Conservation (phyloP, 2,797 vertebrate species). For the Poliocrania exsul region DNA sequence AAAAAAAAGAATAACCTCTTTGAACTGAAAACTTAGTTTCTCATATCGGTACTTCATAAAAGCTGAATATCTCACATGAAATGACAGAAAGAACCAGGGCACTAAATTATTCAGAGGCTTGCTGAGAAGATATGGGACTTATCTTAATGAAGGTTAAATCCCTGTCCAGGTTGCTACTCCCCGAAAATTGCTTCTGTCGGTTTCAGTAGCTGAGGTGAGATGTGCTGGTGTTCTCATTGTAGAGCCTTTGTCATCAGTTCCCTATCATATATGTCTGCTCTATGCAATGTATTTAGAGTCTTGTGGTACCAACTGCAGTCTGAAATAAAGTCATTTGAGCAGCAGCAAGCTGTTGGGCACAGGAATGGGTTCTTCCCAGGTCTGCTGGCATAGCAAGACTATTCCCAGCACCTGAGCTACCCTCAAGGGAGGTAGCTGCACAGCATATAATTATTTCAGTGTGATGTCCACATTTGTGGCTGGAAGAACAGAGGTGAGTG, state of each 20-base stretch:
- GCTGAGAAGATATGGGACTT: background rate
- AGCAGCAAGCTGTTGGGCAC: background rate
- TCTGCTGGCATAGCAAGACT: background rate
- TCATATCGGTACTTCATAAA: background rate
- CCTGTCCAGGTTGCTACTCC: background rate
- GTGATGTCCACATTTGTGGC: fast-evolving
- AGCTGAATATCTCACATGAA: constrained; percentile 22
- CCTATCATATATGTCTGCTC: background rate
- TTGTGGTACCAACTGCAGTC: background rate
- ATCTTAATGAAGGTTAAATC: constrained; percentile 46
- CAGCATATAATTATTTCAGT: background rate
- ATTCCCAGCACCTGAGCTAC: background rate
- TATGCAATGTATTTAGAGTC: fast-evolving
- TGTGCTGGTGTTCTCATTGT: background rate
- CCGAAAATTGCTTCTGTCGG: background rate
- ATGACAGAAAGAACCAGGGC: constrained; percentile 30
- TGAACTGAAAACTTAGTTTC: constrained; percentile 11
- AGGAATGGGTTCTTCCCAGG: background rate
- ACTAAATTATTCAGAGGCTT: constrained; percentile 57
- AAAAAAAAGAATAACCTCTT: background rate
- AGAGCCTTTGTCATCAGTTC: background rate
- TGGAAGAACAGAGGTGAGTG: background rate
- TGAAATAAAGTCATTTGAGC: background rate
- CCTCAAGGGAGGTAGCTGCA: background rate
- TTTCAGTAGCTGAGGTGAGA: background rate